Evolutionary conservation across 2,797 vertebrate genomes (phyloP).

Genomic region (Brotogeris chrysoptera): DNA sequence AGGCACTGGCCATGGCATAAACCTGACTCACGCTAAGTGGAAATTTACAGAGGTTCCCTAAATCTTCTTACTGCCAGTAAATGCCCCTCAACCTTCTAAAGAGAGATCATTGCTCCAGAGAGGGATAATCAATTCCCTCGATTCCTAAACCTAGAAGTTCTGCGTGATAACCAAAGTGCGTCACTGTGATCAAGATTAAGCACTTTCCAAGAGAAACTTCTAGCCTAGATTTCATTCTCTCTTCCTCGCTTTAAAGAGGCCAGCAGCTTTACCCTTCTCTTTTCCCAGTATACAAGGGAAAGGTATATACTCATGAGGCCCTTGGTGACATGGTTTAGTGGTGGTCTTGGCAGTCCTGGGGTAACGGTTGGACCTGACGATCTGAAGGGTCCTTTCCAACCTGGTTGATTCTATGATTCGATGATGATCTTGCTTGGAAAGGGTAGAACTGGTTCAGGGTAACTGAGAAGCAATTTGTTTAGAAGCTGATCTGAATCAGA

Average conservation of each 20-base stretch:
- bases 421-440: neutral
- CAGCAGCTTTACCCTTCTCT: neutral
- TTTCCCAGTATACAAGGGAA: neutral
- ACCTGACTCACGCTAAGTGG: neutral
- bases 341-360: neutral
- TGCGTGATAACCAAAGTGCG: neutral
- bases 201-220: neutral
- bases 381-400: neutral
- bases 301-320: neutral
- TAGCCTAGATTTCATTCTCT: neutral
- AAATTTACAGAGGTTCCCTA: conserved; percentile 48
- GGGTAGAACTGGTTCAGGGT: neutral
- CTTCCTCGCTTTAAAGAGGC: neutral
- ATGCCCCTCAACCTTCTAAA: conserved; percentile 49
- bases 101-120: conserved; percentile 3
- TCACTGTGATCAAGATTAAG: neutral
- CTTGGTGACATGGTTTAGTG: neutral
- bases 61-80: conserved; percentile 57
- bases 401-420: neutral
- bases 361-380: neutral
- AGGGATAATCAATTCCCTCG: neutral
- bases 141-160: neutral
- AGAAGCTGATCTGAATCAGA: neutral
- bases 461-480: neutral
- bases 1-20: neutral